Base-by-base conservation (phyloP, 2,888 invertebrate species). In the Eupithecia vulgata region DNA sequence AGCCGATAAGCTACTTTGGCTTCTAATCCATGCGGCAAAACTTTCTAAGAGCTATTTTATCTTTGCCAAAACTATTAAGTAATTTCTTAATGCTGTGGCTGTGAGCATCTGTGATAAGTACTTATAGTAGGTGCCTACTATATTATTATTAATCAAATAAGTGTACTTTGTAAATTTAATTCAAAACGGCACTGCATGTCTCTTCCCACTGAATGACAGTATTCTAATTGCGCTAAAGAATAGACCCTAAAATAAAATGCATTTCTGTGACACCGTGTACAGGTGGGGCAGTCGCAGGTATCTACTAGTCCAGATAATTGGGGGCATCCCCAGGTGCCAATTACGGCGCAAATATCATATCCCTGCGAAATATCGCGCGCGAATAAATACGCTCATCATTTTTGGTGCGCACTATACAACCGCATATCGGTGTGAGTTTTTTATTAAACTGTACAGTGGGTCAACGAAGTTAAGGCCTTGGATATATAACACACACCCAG, bases 221-320 rank as follows among this genome's bases (percentile, higher is more conserved):
- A 1, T 45, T 45, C 6, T 15, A 45, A 5, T 45, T 17, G 1
- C 0, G 15, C 42, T 45, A 45, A 45, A 15, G 7, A 45, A 45
- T 40, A 15, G 13, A 13, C 45, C 45, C 1, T 45, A 6, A 45
- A 52, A 12, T 52, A n/a, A 57, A 12, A 21, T 25, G 13, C 12
- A 13, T 13, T 25, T 57, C 57, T 35, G 62, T 64, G 62, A 17
- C 34, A 35, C 35, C 62, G 35, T 35, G 34, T 64, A 66, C 35
- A 57, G 12, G 48, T 62, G 48, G 61, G 21, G 37, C 5, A 30
- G 59, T 30, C 25, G 25, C 59, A 15, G 7, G 59, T 37, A 25
- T 37, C 61, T 52, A 57, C 48, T 70, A 64, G 67, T 70, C 48
- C 52, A 7, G 6, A 62, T 69, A 70, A 70, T 70, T 73, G 70